A percentile compares a stretch with the other conserved stretches of the same genome.
phyloP scores from a whole-genome alignment of 1,140 invertebrate genomes.

The Cotesia chilonis region DNA sequence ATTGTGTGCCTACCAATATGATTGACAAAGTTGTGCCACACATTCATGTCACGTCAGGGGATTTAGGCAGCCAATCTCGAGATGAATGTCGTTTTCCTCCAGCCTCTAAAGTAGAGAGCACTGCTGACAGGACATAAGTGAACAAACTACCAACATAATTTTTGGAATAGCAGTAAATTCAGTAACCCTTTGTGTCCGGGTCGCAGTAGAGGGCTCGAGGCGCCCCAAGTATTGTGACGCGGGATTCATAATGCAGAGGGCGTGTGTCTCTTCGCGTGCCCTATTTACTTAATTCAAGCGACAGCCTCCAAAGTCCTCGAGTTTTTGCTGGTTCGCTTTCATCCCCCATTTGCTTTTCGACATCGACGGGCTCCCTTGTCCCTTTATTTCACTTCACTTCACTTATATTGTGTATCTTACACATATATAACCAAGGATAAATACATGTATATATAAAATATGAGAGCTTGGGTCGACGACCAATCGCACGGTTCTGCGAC shows the following conservation, averaged over 20 bases:
- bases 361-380: neutral
- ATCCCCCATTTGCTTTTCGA: conserved; percentile 36
- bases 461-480: conserved; percentile 19
- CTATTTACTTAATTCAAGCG: conserved; percentile 56
- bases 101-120: too few species aligned
- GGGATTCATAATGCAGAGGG: conserved; percentile 54
- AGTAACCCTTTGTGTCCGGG: conserved; percentile 54
- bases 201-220: conserved; percentile 42
- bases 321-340: conserved; percentile 29
- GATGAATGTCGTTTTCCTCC: too few species aligned
- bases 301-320: conserved; percentile 43
- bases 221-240: conserved; percentile 43
- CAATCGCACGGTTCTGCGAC: conserved; percentile 31
- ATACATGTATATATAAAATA: neutral
- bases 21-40: too few species aligned
- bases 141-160: conserved; percentile 53
- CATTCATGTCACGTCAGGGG: too few species aligned
- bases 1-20: too few species aligned
- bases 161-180: conserved; percentile 40
- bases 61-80: too few species aligned
- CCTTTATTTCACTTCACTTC: neutral
- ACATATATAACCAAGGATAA: too few species aligned
- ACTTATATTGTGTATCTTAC: neutral
- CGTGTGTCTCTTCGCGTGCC: conserved; percentile 60
- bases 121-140: conserved; percentile 45